Base-by-base conservation (phyloP, 2,888 invertebrate species). In the Petrolisthes cinctipes region DNA sequence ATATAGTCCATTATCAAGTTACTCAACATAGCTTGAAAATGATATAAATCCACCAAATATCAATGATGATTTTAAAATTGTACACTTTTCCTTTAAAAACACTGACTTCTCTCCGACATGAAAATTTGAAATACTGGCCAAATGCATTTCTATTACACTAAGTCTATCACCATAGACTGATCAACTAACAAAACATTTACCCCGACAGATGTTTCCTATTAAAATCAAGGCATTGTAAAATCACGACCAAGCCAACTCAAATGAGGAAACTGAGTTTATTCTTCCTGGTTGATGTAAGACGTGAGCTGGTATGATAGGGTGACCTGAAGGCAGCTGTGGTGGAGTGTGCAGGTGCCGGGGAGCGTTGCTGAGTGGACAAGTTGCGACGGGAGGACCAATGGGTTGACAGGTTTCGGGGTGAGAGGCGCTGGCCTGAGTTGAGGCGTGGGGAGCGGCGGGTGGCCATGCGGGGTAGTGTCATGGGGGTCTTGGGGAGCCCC, bases 401-500 rank as follows among this genome's bases (percentile, higher is more conserved):
- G 71, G 37, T 37, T 37, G 37, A 37, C 2, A 37, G 2, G 37
- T 37, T 37, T 37, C 37, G 37, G 37, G 71, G 71, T n/a, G 71
- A 71, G n/a, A 17, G 71, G 7, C 71, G 71, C 71, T n/a, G 71
- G 6, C 14, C 71, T 7, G 71, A 71, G 71, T 71, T 14, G 71
- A 71, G 71, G 71, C 20, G 71, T n/a, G 71, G 71, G 14, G 71
- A 71, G 7, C 14, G 71, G 20, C 71, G 71, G 71, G 71, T 71
- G 71, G 71, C 71, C 7, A n/a, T 20, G 6, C 71, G 71, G 20
- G 71, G 71, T n/a, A 71, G 71, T n/a, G 71, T 71, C 20, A n/a
- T 71, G 71, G 71, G 71, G 20, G 71, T 71, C 71, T 71, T 71
- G 71, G 71, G 71, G n/a, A 71, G 71, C 6, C 71, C 71, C 4